Conservation (phyloP, 2,797 vertebrate species). For the Varecia variegata region DNA sequence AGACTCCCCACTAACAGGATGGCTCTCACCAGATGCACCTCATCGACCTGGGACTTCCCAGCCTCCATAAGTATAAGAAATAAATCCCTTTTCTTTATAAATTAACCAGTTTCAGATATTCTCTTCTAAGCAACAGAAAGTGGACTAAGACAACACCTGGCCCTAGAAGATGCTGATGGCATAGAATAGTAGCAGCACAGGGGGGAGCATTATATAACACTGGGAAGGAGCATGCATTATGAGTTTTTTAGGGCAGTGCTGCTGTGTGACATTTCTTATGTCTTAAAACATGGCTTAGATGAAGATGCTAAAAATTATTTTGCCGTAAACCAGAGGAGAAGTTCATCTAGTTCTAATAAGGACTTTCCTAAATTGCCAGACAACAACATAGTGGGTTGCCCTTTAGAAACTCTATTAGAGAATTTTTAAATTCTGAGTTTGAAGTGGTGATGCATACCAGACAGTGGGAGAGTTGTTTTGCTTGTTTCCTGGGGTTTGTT, state of each 20-base stretch:
- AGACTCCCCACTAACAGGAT: neutral
- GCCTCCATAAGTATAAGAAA: neutral
- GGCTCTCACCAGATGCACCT: neutral
- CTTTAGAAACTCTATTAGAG: neutral
- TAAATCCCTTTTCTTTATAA: neutral
- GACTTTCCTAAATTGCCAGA: neutral
- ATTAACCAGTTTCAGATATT: neutral
- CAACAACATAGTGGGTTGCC: neutral
- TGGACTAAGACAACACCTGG: neutral
- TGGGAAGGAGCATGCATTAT: neutral
- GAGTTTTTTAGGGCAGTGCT: neutral
- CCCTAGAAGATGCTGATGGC: neutral
- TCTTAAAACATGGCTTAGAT: neutral
- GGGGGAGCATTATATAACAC: neutral
- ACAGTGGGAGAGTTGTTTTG: slow-evolving; percentile 35
- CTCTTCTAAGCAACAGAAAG: neutral
- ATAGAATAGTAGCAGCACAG: neutral
- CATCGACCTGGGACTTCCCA: neutral
- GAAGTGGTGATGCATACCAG: slow-evolving; percentile 23
- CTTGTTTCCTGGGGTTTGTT: slow-evolving; percentile 61
- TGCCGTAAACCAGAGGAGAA: neutral
- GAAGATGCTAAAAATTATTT: neutral
- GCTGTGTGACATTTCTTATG: neutral
- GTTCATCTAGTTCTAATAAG: neutral
- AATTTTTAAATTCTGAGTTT: neutral